Percentiles rank a stretch among this genome's conserved stretches.
These are phyloP conservation scores for Philotrypesis tridentata DNA, from an alignment of 1,140 invertebrate genomes.

Conservation along the genomic window DNA sequence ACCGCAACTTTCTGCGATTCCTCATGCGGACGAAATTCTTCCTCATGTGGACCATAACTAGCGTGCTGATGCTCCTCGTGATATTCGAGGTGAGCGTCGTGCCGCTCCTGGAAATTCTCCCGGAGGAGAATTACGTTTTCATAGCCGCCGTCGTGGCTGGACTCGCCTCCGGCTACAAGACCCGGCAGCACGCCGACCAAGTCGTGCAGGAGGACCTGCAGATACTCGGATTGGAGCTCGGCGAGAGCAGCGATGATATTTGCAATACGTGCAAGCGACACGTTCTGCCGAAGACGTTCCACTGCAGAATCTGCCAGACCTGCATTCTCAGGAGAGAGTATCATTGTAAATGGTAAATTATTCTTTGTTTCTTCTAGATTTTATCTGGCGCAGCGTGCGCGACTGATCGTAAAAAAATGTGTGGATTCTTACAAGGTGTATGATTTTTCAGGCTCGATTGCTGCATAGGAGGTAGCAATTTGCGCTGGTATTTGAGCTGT, in stretches of 20 bases:
- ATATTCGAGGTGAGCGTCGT: constrained; percentile 80
- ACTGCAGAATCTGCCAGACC: constrained; percentile 68
- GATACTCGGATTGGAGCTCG: constrained; percentile 63
- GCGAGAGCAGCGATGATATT: constrained; percentile 67
- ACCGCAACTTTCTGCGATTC: constrained; percentile 75
- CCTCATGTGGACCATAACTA: constrained; percentile 79
- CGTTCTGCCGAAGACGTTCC: constrained; percentile 63
- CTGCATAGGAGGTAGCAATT: constrained; percentile 80
- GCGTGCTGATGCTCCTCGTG: constrained; percentile 77
- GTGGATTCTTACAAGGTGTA: too few relatives aligned
- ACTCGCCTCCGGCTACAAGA: constrained; percentile 76
- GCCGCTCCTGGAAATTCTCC: constrained; percentile 79
- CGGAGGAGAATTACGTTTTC: constrained; percentile 80
- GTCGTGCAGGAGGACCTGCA: constrained; percentile 57
- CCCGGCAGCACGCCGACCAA: constrained; percentile 73
- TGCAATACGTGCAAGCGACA: constrained; percentile 67
- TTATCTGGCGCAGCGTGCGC: too few relatives aligned
- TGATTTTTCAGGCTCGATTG: constrained; percentile 79
- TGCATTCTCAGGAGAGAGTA: constrained; percentile 69
- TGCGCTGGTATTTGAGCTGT: constrained; percentile 77
- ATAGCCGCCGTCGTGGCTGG: constrained; percentile 75
- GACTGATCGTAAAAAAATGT: too few relatives aligned
- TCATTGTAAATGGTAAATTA: constrained; percentile 69
- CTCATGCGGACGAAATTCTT: constrained; percentile 80
- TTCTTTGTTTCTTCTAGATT: too few relatives aligned